Evolutionary conservation across 2,888 invertebrate genomes (phyloP), one percentile per base, ranked within the genome.

Genomic region (Drosophila subsilvestris): DNA sequence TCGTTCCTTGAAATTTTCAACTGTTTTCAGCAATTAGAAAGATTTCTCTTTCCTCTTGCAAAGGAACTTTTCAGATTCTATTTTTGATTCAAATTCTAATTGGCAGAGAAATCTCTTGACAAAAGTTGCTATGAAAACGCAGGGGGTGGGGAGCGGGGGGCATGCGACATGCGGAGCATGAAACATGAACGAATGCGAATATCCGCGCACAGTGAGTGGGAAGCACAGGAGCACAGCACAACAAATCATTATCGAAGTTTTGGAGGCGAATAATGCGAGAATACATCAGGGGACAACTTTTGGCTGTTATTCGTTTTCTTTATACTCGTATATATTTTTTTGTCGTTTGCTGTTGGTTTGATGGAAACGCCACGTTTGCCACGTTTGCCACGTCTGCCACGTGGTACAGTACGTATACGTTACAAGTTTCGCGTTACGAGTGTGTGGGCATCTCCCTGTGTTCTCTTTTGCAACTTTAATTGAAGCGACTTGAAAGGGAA

Each of bases 41-140:
- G 43, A 62, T 37, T 32, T 63, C 44, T n/a, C 54, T n/a, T n/a
- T n/a, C n/a, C n/a, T 43, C 17, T 17, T 48, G 54, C 67, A 50
- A 67, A 57, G 67, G 67, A 50, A 57, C 66, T 66, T 65, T 66
- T 65, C 18, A 66, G 17, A 25, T 32, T 45, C 18, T 7, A 37
- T n/a, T 66, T 65, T 56, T 44, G 66, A 66, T 66, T 66, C 47
- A 49, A 55, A 66, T 66, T 66, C 66, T 86, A 84, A 86, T 83
- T 83, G 65, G 65, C 66, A 66, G 66, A 66, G 66, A 55, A 32
- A 66, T 66, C 55, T 49, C 66, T 73, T 72, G 73, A 82, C 86
- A 83, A 80, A 83, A 86, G 83, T 83, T 83, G 85, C 83, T 78
- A 83, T 83, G 83, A 53, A 69, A 86, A 82, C 85, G 79, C 43